phyloP scores from a whole-genome alignment of 1,140 invertebrate species.

The Ganaspis sp. region DNA sequence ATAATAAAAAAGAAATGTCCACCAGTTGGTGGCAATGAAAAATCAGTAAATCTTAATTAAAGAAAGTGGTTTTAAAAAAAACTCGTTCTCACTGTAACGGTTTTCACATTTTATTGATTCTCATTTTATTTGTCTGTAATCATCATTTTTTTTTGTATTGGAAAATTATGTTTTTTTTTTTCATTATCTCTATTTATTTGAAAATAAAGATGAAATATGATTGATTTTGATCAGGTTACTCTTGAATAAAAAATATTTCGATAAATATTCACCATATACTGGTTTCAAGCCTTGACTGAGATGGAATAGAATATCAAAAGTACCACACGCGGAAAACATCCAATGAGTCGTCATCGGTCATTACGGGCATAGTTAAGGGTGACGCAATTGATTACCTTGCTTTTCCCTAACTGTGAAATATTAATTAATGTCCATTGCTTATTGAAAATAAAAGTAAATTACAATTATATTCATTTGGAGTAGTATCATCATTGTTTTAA shows the following conservation, averaged over 20 bases:
- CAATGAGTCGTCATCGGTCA: background rate
- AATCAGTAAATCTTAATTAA: background rate
- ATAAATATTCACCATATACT: conserved; percentile 18
- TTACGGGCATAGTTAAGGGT: background rate
- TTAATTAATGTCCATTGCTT: background rate
- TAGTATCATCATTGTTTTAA: too few species aligned
- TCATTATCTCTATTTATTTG: background rate
- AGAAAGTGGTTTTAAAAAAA: background rate
- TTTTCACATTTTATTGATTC: background rate
- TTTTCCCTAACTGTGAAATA: background rate
- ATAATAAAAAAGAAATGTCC: background rate
- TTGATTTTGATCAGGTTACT: background rate
- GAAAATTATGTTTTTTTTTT: background rate
- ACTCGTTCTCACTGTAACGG: background rate
- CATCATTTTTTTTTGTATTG: too few species aligned
- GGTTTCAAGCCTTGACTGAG: conserved; percentile 9
- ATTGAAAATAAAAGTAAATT: too few species aligned
- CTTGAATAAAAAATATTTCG: background rate
- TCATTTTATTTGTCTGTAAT: background rate
- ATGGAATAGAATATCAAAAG: background rate
- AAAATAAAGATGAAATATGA: background rate
- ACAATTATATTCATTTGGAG: too few species aligned
- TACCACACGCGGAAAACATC: conserved; percentile 23
- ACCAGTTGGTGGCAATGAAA: background rate
- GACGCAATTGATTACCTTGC: background rate